Evolutionary conservation across 2,888 invertebrate species (phyloP).

Genomic region (Argynnis bischoffii): DNA sequence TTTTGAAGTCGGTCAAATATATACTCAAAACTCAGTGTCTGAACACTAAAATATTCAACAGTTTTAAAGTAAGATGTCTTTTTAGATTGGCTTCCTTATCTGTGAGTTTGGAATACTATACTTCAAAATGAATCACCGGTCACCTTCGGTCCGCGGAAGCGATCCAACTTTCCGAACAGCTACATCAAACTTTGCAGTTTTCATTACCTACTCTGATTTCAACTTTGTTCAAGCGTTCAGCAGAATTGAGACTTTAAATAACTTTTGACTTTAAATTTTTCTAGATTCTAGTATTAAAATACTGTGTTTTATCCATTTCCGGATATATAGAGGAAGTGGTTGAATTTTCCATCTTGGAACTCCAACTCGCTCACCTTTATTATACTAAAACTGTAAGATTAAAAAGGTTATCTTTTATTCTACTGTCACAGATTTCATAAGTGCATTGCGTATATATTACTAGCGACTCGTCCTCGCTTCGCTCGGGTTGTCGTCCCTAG

Average conservation of each 20-base stretch:
- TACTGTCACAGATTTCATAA: too few relatives aligned
- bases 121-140: slow-evolving; percentile 28
- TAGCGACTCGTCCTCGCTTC: too few relatives aligned
- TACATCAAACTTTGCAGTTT: slow-evolving; percentile 46
- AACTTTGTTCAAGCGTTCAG: slow-evolving; percentile 34
- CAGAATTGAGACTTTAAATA: slow-evolving; percentile 21
- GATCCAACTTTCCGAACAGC: slow-evolving; percentile 38
- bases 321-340: too few relatives aligned
- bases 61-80: slow-evolving; percentile 16
- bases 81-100: slow-evolving; percentile 34
- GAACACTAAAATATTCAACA: slow-evolving; percentile 3
- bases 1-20: not conserved
- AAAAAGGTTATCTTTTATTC: too few relatives aligned
- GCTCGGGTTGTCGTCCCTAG: too few relatives aligned
- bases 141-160: slow-evolving; percentile 41
- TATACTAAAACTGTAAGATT: too few relatives aligned
- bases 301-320: too few relatives aligned
- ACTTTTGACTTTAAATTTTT: slow-evolving; percentile 21
- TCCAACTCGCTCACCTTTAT: too few relatives aligned
- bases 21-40: too few relatives aligned
- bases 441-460: too few relatives aligned
- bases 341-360: too few relatives aligned
- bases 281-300: slow-evolving; percentile 7
- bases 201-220: slow-evolving; percentile 40
- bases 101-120: slow-evolving; percentile 28